Conservation (phyloP, 2,888 invertebrate genomes). For the Orthosia cruda region DNA sequence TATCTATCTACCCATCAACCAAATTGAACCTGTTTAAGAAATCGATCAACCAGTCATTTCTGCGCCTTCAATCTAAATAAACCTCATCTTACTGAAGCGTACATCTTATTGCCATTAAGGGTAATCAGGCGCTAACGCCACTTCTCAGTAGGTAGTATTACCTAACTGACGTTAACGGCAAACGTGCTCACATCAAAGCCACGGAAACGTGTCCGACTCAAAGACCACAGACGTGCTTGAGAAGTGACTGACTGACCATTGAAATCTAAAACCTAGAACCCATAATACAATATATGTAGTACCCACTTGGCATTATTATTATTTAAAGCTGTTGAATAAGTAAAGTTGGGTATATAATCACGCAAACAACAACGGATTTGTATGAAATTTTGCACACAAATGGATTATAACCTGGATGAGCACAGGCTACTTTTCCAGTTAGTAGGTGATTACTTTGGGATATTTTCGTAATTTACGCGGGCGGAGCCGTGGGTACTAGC, state of each 20-base stretch:
- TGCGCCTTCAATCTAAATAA: background rate
- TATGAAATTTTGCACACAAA: too few relatives aligned
- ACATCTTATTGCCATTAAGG: background rate
- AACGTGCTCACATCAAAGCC: conserved; percentile 50
- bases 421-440: too few relatives aligned
- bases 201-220: conserved; percentile 17
- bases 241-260: conserved; percentile 12
- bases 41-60: background rate
- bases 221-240: conserved; percentile 33
- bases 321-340: background rate
- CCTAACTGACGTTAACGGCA: conserved; percentile 6
- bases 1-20: too few relatives aligned
- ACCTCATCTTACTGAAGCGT: background rate
- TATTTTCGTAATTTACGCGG: too few relatives aligned
- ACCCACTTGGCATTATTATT: background rate
- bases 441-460: too few relatives aligned
- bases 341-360: too few relatives aligned
- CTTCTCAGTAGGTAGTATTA: conserved; percentile 7
- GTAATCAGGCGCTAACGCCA: background rate
- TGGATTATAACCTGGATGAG: too few relatives aligned
- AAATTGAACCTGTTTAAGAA: too few relatives aligned
- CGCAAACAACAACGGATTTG: too few relatives aligned
- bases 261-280: background rate
- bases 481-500: too few relatives aligned
- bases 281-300: background rate